Evolutionary conservation across 2,888 invertebrate species (phyloP).

Genomic region (Drosophila barbarae): DNA sequence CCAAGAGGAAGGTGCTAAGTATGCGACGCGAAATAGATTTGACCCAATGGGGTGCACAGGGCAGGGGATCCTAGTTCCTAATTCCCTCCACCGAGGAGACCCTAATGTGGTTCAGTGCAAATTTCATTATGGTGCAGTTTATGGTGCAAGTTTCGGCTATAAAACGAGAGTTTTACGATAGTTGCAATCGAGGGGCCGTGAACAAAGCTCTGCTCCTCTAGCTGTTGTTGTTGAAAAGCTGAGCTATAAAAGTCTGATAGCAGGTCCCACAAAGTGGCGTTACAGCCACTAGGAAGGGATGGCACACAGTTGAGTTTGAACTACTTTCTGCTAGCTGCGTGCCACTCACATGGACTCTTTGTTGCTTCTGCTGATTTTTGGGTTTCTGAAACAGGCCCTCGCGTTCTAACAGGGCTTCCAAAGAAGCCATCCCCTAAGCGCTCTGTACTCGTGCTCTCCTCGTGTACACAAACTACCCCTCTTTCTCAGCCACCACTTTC

Average conservation of each 20-base stretch:
- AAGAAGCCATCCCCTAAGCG: constrained; percentile 6
- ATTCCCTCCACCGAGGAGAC: not conserved
- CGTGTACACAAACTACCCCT: constrained; percentile 36
- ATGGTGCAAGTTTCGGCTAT: constrained; percentile 57
- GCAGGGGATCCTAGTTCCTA: not conserved
- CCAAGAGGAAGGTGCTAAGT: constrained; percentile 54
- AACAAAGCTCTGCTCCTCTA: constrained; percentile 50
- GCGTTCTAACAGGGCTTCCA: constrained; percentile 11
- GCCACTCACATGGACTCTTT: not conserved
- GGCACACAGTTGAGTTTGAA: constrained; percentile 5
- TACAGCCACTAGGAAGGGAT: constrained; percentile 15
- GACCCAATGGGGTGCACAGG: constrained; percentile 52
- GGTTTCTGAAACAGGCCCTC: constrained; percentile 4
- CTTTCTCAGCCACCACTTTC: constrained; percentile 36
- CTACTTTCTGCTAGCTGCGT: not conserved
- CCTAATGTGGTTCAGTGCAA: constrained; percentile 13
- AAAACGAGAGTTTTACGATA: constrained; percentile 50
- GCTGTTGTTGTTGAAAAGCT: constrained; percentile 36
- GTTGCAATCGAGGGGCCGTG: constrained; percentile 48
- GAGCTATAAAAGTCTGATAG: constrained; percentile 47
- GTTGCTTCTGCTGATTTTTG: not conserved
- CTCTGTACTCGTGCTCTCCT: constrained; percentile 7
- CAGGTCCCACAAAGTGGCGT: constrained; percentile 51
- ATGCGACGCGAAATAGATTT: constrained; percentile 33
- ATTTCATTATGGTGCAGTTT: constrained; percentile 54